These are phyloP conservation scores for Microcebus tavaratra DNA, from an alignment of 2,113 vertebrate genomes.

Conservation along the genomic window DNA sequence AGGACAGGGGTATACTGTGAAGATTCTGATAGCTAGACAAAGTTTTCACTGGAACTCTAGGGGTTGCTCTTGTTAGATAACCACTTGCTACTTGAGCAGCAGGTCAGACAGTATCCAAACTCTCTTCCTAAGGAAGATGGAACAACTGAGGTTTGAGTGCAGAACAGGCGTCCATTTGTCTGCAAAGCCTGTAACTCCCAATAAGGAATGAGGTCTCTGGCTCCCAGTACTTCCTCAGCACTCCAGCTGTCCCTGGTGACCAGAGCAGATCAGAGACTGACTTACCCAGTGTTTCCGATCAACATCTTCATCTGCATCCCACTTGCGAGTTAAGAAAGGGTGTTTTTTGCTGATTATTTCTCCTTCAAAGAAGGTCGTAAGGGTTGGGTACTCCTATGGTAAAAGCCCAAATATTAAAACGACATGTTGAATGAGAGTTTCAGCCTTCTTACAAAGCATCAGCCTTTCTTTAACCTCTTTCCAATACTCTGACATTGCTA, in stretches of 20 bases:
- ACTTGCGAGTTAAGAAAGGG: constrained; percentile 97
- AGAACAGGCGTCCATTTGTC: background rate
- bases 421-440: background rate
- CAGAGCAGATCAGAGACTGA: background rate
- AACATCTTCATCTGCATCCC: constrained; percentile 98
- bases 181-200: too few species aligned
- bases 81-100: background rate
- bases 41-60: background rate
- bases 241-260: background rate
- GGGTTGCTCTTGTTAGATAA: background rate
- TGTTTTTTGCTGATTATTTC: constrained; percentile 98
- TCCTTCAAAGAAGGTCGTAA: constrained; percentile 98
- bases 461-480: background rate
- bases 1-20: background rate
- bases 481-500: background rate
- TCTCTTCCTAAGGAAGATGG: background rate
- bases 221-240: background rate
- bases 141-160: background rate
- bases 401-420: constrained; percentile 49
- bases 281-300: constrained; percentile 98
- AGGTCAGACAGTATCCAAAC: background rate
- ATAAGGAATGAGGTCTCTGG: background rate
- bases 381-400: constrained; percentile 95
- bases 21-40: background rate
- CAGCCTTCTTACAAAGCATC: background rate